phyloP scores from a whole-genome alignment of 1,140 invertebrate genomes.

The Aphis gossypii region DNA sequence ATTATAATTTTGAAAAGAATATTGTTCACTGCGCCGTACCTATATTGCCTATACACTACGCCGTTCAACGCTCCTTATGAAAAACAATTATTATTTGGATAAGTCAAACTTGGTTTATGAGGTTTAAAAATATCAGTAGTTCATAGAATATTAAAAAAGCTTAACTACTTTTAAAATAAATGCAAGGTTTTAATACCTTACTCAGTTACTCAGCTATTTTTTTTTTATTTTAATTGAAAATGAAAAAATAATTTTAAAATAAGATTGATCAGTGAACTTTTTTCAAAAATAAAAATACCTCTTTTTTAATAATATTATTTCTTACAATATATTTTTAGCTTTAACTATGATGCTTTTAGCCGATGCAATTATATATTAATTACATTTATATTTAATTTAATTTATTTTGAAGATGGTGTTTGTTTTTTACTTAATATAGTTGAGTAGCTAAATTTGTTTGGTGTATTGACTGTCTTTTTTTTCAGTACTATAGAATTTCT shows the following conservation, averaged over 20 bases:
- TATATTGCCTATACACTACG: background rate
- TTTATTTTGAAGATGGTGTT: background rate
- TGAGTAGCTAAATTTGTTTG: background rate
- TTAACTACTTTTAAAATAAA: background rate
- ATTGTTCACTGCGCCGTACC: background rate
- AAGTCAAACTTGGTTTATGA: too few species aligned
- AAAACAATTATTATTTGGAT: too few species aligned
- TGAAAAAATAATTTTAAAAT: background rate
- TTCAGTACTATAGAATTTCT: background rate
- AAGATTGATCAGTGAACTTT: background rate
- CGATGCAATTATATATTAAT: background rate
- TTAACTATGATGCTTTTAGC: background rate
- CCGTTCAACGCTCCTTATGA: background rate
- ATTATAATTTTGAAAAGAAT: too few species aligned
- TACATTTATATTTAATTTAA: background rate
- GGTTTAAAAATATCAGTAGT: too few species aligned
- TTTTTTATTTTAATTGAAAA: background rate
- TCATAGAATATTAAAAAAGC: too few species aligned
- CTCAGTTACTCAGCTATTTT: background rate
- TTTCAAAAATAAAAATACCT: background rate
- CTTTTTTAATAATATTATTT: background rate
- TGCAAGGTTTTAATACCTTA: background rate
- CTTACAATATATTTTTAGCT: background rate
- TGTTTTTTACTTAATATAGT: background rate
- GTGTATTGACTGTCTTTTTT: background rate